Conservation (phyloP, 2,888 invertebrate genomes). For the Cryptus viduatorius region DNA sequence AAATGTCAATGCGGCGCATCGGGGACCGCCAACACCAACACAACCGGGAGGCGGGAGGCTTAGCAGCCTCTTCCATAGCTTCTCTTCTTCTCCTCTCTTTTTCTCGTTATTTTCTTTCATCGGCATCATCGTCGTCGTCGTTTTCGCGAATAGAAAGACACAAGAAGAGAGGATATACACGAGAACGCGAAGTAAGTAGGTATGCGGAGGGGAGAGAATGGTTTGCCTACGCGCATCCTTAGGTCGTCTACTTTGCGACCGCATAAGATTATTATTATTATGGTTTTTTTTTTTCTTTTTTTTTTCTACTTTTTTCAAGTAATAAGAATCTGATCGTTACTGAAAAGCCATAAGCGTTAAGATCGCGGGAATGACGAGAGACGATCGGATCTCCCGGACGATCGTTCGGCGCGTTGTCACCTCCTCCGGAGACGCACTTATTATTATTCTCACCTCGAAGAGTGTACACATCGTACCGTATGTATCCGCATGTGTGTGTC, state of each 20-base stretch:
- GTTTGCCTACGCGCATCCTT: constrained; percentile 23
- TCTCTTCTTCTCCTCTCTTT: background rate
- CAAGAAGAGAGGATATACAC: background rate
- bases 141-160: constrained; percentile 20
- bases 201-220: constrained; percentile 11
- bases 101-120: constrained; percentile 18
- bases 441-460: constrained; percentile 43
- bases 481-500: constrained; percentile 9
- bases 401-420: constrained; percentile 60
- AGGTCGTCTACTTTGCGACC: constrained; percentile 15
- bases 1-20: constrained; percentile 72
- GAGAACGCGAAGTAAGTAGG: constrained; percentile 7
- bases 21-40: constrained; percentile 19
- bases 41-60: background rate
- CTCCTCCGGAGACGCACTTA: constrained; percentile 57
- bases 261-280: background rate
- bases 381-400: constrained; percentile 55
- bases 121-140: constrained; percentile 7
- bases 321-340: constrained; percentile 40
- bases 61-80: background rate
- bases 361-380: constrained; percentile 50
- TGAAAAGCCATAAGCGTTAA: constrained; percentile 60
- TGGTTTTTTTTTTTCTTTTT: background rate
- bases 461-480: background rate
- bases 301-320: background rate